phyloP scores from a whole-genome alignment of 2,888 invertebrate species.

The Omphaloscelis lunosa region DNA sequence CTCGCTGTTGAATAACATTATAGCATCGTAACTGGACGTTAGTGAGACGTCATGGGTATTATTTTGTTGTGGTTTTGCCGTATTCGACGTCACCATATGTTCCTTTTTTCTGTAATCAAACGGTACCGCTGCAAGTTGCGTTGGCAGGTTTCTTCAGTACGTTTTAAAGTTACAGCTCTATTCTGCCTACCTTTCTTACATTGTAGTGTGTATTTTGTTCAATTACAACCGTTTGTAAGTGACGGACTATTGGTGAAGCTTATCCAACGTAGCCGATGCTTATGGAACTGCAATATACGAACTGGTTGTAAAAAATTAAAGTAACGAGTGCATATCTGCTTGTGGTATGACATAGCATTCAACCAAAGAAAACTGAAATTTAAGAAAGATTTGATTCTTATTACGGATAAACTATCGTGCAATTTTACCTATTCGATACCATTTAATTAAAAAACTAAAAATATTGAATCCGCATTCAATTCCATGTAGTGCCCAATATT shows the following conservation, averaged over 20 bases:
- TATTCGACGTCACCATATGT: no score
- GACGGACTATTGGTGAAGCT: neutral
- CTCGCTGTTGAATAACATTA: conserved; percentile 70
- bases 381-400: neutral
- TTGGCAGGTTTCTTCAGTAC: neutral
- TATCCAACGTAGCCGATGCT: neutral
- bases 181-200: neutral
- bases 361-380: neutral
- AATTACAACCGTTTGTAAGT: no score
- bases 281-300: neutral
- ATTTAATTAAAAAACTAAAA: neutral
- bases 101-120: neutral
- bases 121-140: neutral
- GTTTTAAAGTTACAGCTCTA: neutral
- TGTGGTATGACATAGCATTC: neutral
- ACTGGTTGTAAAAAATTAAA: neutral
- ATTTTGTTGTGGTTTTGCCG: neutral
- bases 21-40: conserved; percentile 19
- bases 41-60: conserved; percentile 40
- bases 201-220: no score
- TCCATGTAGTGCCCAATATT: neutral
- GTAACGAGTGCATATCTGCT: neutral
- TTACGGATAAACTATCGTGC: neutral
- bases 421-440: neutral
- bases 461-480: neutral